Evolutionary conservation across 2,888 invertebrate genomes (phyloP).

Genomic region (Pollenia labialis): DNA sequence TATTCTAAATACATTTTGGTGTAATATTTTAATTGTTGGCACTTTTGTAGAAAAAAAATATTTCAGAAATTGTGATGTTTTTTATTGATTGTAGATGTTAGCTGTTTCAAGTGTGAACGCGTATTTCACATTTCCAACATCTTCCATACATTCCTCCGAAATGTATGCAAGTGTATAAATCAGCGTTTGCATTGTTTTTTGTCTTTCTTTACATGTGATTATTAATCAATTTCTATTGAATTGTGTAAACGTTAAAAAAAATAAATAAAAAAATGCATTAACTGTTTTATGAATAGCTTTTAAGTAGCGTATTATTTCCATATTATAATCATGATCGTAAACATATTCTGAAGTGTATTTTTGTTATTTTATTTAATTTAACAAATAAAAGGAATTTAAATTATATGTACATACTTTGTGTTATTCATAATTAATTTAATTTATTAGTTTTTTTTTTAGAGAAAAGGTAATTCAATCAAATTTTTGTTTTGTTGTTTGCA

Average conservation of each 20-base stretch:
- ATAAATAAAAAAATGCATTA: background rate
- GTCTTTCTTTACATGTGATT: slow-evolving; percentile 28
- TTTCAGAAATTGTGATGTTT: too few species aligned
- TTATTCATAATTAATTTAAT: slow-evolving; percentile 2
- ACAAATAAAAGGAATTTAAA: background rate
- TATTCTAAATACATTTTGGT: too few species aligned
- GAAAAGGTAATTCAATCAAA: background rate
- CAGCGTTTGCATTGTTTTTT: background rate
- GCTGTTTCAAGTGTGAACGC: too few species aligned
- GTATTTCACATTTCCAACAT: too few species aligned
- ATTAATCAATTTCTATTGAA: slow-evolving; percentile 47
- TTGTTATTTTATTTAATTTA: background rate
- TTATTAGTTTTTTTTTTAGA: slow-evolving; percentile 4
- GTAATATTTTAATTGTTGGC: too few species aligned
- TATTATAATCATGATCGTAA: background rate
- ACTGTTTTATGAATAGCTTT: slow-evolving; percentile 27
- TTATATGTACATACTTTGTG: background rate
- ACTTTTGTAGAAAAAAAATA: too few species aligned
- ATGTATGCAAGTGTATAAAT: too few species aligned
- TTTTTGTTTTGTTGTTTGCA: background rate
- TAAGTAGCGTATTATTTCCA: slow-evolving; percentile 22
- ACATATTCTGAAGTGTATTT: slow-evolving; percentile 2
- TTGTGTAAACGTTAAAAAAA: slow-evolving; percentile 13
- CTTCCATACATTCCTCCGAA: too few species aligned
- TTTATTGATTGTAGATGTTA: too few species aligned